These are phyloP conservation scores for Itoplectis maculator DNA, from an alignment of 2,888 invertebrate genomes.

Conservation along the genomic window DNA sequence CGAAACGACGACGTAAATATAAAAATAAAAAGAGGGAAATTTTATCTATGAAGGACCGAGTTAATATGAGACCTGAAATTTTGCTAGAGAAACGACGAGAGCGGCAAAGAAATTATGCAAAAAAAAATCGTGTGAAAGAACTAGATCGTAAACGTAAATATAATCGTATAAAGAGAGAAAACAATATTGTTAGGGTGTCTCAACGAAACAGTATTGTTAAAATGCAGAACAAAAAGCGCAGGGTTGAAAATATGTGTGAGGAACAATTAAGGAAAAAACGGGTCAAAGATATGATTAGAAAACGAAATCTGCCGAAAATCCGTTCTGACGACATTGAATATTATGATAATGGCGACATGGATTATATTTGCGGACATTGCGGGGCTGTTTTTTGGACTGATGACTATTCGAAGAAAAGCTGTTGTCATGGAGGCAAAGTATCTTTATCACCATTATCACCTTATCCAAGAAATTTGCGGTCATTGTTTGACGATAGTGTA, in stretches of 20 bases:
- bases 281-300: too few species aligned
- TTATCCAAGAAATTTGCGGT: neutral
- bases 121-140: constrained; percentile 9
- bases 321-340: too few species aligned
- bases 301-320: too few species aligned
- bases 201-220: too few species aligned
- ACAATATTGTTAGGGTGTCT: neutral
- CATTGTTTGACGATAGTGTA: neutral
- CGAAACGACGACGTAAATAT: neutral
- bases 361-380: constrained; percentile 15
- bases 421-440: constrained; percentile 15
- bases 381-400: neutral
- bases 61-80: neutral
- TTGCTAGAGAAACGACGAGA: constrained; percentile 1
- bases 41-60: neutral
- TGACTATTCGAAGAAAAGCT: constrained; percentile 23
- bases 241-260: too few species aligned
- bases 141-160: neutral
- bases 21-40: constrained; percentile 7
- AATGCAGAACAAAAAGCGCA: too few species aligned
- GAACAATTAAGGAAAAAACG: too few species aligned
- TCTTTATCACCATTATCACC: neutral
- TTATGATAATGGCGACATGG: constrained; percentile 11
- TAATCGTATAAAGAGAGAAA: neutral
- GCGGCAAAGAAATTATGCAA: constrained; percentile 1